These are phyloP conservation scores for Enteromius mattozi DNA, from an alignment of 2,797 vertebrate species.

Conservation along the genomic window DNA sequence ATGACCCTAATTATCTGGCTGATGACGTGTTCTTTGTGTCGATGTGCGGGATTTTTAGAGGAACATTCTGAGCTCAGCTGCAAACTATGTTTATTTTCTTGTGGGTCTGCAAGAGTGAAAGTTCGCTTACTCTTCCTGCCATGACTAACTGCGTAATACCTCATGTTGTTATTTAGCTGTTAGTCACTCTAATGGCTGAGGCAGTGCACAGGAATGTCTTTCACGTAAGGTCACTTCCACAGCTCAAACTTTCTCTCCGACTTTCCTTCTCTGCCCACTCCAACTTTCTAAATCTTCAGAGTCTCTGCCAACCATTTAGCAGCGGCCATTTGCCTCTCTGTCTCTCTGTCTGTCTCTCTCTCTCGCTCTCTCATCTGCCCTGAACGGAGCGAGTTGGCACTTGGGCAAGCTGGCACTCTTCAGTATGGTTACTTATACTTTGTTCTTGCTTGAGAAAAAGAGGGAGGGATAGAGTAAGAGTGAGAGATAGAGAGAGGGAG, in stretches of 20 bases:
- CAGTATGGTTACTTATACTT: slow-evolving; percentile 56
- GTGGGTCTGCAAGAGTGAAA: slow-evolving; percentile 14
- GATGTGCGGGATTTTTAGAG: not conserved
- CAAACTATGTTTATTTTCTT: slow-evolving; percentile 35
- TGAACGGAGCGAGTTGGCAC: slow-evolving; percentile 61
- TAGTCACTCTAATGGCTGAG: slow-evolving; percentile 59
- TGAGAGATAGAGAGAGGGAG: slow-evolving; percentile 46
- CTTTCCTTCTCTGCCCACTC: slow-evolving; percentile 35
- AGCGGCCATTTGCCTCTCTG: slow-evolving; percentile 44
- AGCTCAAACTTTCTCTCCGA: slow-evolving; percentile 58
- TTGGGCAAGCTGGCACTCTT: slow-evolving; percentile 57
- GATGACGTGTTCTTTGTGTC: not conserved
- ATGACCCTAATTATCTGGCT: slow-evolving; percentile 17
- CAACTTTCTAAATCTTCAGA: slow-evolving; percentile 43
- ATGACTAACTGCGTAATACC: slow-evolving; percentile 28
- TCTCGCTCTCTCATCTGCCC: slow-evolving; percentile 43
- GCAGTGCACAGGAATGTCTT: slow-evolving; percentile 60
- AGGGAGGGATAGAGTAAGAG: slow-evolving; percentile 44
- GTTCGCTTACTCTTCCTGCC: slow-evolving; percentile 44
- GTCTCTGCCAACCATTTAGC: slow-evolving; percentile 50
- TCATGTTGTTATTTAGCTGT: slow-evolving; percentile 57
- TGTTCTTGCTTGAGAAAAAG: slow-evolving; percentile 58
- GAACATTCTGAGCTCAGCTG: slow-evolving; percentile 23
- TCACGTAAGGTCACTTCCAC: slow-evolving; percentile 65
- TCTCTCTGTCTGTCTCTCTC: slow-evolving; percentile 27